A percentile compares a stretch with the other conserved stretches of the same genome.
phyloP scores from a whole-genome alignment of 2,888 invertebrate species.

The Eueremaeus valkanovi region DNA sequence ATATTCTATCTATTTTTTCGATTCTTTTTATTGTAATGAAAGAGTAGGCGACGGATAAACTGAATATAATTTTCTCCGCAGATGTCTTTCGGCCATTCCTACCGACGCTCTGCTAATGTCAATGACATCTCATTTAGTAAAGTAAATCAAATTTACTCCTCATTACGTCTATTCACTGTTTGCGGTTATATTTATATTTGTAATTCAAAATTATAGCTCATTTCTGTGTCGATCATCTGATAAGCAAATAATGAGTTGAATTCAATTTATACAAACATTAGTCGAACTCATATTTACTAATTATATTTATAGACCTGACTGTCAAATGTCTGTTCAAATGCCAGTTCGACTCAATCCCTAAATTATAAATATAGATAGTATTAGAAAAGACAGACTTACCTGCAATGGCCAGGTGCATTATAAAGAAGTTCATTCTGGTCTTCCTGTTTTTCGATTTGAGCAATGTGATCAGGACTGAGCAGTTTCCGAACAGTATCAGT shows the following conservation, averaged over 20 bases:
- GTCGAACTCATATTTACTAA: no score
- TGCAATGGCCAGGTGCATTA: slow-evolving; percentile 84
- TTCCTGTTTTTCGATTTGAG: slow-evolving; percentile 76
- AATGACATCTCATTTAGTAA: not conserved
- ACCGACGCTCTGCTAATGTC: not conserved
- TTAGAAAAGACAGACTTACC: slow-evolving; percentile 67
- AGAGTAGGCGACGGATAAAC: not conserved
- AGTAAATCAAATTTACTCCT: not conserved
- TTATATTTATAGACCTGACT: no score
- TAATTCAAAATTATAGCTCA: no score
- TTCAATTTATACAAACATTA: no score
- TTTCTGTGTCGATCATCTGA: no score
- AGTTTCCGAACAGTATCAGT: slow-evolving; percentile 79
- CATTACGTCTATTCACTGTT: no score
- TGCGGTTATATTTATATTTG: no score
- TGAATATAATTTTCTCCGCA: not conserved
- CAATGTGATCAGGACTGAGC: slow-evolving; percentile 78
- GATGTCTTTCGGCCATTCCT: not conserved
- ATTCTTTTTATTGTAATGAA: not conserved
- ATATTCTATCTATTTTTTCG: not conserved
- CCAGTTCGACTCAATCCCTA: no score
- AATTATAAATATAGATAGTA: no score
- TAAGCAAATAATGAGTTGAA: no score
- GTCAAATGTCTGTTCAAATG: no score
- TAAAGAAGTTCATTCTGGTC: slow-evolving; percentile 92